Percentiles rank a stretch among this genome's conserved stretches.
Evolutionary conservation across 2,797 vertebrate genomes (phyloP).

Genomic region (Sebastes dallii): DNA sequence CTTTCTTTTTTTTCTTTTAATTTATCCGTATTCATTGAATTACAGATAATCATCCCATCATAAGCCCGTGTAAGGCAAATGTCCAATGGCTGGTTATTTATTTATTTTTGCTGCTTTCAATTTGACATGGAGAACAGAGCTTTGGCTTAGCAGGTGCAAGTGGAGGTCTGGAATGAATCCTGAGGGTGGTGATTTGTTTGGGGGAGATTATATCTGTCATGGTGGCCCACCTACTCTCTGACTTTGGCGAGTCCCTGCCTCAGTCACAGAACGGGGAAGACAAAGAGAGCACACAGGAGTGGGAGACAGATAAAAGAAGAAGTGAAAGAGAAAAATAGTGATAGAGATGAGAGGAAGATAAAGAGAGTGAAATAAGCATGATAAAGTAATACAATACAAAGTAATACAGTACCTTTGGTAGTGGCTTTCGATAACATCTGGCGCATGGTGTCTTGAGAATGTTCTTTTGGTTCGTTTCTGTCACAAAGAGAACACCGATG

Average conservation of each 20-base stretch:
- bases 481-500: constrained; percentile 41
- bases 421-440: constrained; percentile 88
- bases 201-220: constrained; percentile 78
- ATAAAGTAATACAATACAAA: constrained; percentile 17
- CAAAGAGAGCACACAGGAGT: constrained; percentile 25
- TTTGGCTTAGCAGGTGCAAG: constrained; percentile 78
- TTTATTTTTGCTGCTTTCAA: constrained; percentile 50
- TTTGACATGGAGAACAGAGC: constrained; percentile 62
- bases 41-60: constrained; percentile 77
- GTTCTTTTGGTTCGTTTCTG: constrained; percentile 96
- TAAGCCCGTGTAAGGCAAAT: constrained; percentile 68
- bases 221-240: constrained; percentile 63
- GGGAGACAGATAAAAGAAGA: background rate
- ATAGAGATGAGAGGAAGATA: constrained; percentile 27
- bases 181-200: constrained; percentile 76
- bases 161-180: constrained; percentile 76
- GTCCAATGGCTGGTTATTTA: constrained; percentile 64
- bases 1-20: constrained; percentile 42
- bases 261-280: constrained; percentile 4
- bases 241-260: constrained; percentile 46
- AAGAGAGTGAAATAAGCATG: constrained; percentile 4
- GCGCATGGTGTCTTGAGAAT: constrained; percentile 88
- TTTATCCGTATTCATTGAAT: constrained; percentile 72
- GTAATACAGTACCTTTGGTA: constrained; percentile 84
- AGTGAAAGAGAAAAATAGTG: constrained; percentile 1